Base-by-base conservation (phyloP, 2,797 vertebrate species). In the Anas acuta region DNA sequence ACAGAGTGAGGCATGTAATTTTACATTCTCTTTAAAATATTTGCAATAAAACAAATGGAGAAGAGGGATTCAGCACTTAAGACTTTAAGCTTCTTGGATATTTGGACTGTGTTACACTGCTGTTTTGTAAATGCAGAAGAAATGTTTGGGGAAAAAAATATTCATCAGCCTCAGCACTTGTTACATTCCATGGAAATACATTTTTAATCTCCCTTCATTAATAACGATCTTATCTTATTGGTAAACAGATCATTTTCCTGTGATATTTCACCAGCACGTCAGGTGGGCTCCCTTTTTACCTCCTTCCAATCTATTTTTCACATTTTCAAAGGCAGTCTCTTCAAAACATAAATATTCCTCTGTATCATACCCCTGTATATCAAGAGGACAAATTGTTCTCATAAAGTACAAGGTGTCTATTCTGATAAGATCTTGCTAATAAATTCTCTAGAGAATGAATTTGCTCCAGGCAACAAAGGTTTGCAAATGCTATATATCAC, bases 391-490 rank as follows among this genome's bases (percentile, higher is more conserved):
- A 76, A 81, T 49, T 84, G 57, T 91, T 87, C 77, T 74, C 53
- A 58, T 39, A 28, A 76, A 82, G 41, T 80, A 90, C 61, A 93
- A 79, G 72, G 49, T 79, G 49, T 87, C 76, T 82, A 21, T 58
- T 93, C 51, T 4, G 54, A 15, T 90, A 92, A 84, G 51, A 88
- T 81, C 87, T 76, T 39, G 15, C 43, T 81, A 93, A 85, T 16
- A 93, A 87, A 85, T 81, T 33, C 33, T 47, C 45, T n/a, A 75
- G 25, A 89, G 70, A 86, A 94, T 35, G 3, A 76, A 86, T 57
- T 91, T 87, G 57, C 74, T 70, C 22, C 67, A 80, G 87, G 86
- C 82, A 93, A 87, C 47, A 84, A 88, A 89, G 32, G 65, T 61
- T 56, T 74, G 45, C 35, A 87, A 87, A 73, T 37, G 32, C 28